These are phyloP conservation scores for Lasioglossum zephyrum DNA, from an alignment of 2,888 invertebrate species.

Conservation along the genomic window DNA sequence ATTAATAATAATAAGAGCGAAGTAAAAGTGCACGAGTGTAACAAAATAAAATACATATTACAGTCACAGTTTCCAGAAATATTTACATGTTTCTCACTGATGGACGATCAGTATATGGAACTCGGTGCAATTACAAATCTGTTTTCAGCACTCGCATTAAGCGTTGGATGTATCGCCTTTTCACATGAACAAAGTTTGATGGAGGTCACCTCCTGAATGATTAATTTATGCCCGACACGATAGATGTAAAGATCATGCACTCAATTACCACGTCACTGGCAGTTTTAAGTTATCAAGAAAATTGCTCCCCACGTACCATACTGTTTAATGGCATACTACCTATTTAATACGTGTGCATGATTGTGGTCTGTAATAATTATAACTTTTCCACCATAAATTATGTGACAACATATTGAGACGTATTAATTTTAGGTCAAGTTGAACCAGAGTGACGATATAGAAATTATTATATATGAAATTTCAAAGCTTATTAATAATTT, in stretches of 20 bases:
- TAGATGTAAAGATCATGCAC: neutral
- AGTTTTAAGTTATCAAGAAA: neutral
- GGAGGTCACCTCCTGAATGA: constrained; percentile 11
- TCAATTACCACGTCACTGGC: neutral
- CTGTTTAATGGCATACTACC: neutral
- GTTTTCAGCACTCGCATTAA: neutral
- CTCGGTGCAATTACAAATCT: neutral
- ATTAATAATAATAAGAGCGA: no score
- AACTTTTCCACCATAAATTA: neutral
- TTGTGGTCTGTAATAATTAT: neutral
- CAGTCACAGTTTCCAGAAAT: no score
- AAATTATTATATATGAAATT: neutral
- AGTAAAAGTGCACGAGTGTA: no score
- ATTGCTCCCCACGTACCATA: neutral
- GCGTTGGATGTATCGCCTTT: neutral
- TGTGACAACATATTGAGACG: neutral
- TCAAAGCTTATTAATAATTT: neutral
- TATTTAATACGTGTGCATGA: neutral
- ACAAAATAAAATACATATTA: no score
- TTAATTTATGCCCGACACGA: constrained; percentile 27
- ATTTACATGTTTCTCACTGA: no score
- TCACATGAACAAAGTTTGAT: neutral
- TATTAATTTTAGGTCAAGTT: no score
- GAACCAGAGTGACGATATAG: no score
- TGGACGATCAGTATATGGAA: neutral